Conservation (phyloP, 37 sponge, comb jelly and placozoan genomes). For the Diacarnus erythraeanus region DNA sequence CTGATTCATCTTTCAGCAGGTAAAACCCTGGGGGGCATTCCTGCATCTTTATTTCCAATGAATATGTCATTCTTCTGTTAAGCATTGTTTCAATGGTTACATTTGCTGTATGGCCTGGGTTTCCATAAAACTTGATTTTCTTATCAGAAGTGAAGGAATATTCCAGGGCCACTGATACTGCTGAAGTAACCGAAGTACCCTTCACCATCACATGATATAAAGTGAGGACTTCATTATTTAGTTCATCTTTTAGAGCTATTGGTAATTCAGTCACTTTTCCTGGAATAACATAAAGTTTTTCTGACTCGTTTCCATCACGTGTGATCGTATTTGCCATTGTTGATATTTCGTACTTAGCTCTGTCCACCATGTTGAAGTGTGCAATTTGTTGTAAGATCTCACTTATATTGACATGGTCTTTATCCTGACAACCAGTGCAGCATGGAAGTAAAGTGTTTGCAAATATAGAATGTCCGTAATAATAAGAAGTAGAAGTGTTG, state of each 20-base stretch:
- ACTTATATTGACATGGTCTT: background rate
- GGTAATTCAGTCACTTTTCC: background rate
- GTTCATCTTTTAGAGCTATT: background rate
- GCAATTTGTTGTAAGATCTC: slow-evolving; percentile 1
- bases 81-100: background rate
- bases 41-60: slow-evolving; percentile 1
- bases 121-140: background rate
- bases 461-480: slow-evolving; percentile 14
- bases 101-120: background rate
- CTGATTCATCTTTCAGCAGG: background rate
- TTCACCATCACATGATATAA: background rate
- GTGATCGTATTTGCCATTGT: background rate
- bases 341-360: background rate
- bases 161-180: background rate
- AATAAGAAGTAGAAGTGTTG: background rate
- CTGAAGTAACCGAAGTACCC: background rate
- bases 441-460: slow-evolving; percentile 12
- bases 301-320: background rate
- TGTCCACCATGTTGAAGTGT: background rate
- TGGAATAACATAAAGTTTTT: background rate
- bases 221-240: background rate
- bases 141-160: background rate
- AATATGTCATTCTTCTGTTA: background rate
- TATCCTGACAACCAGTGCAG: background rate
- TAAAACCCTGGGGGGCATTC: slow-evolving; percentile 17